phyloP scores from a whole-genome alignment of 2,113 vertebrate genomes.

The Galemys pyrenaicus region DNA sequence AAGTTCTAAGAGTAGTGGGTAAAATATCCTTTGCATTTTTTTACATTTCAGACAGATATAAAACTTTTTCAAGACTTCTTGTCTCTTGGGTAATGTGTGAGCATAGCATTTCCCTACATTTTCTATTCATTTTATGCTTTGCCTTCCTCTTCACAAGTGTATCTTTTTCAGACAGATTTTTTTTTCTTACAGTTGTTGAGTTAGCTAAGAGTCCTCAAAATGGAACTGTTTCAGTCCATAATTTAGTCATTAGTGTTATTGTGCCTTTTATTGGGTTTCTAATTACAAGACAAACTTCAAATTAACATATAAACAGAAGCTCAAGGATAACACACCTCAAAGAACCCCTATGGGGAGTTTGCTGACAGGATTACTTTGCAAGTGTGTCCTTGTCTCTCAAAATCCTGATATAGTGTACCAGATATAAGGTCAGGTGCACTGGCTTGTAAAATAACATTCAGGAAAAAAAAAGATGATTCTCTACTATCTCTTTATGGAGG shows the following conservation, averaged over 20 bases:
- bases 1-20: not conserved
- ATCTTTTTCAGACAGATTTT: not conserved
- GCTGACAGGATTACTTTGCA: not conserved
- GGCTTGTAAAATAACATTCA: slow-evolving; percentile 34
- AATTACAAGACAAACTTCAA: slow-evolving; percentile 7
- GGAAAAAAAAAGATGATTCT: not conserved
- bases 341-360: not conserved
- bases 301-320: not conserved
- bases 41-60: slow-evolving; percentile 53
- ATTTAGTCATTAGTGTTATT: not conserved
- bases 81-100: slow-evolving; percentile 58
- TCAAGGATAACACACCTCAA: not conserved
- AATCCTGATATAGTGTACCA: not conserved
- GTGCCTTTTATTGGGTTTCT: not conserved
- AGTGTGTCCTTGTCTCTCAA: not conserved
- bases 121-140: slow-evolving; percentile 41
- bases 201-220: not conserved
- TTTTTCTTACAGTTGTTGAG: slow-evolving; percentile 26
- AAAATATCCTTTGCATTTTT: slow-evolving; percentile 49
- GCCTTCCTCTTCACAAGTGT: slow-evolving; percentile 14
- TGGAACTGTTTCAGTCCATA: not conserved
- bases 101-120: slow-evolving; percentile 48
- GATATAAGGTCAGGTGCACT: not conserved
- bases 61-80: slow-evolving; percentile 64
- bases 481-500: slow-evolving; percentile 29